These are phyloP conservation scores for Phyllotis vaccarum DNA, from an alignment of 2,797 vertebrate species.

Conservation along the genomic window DNA sequence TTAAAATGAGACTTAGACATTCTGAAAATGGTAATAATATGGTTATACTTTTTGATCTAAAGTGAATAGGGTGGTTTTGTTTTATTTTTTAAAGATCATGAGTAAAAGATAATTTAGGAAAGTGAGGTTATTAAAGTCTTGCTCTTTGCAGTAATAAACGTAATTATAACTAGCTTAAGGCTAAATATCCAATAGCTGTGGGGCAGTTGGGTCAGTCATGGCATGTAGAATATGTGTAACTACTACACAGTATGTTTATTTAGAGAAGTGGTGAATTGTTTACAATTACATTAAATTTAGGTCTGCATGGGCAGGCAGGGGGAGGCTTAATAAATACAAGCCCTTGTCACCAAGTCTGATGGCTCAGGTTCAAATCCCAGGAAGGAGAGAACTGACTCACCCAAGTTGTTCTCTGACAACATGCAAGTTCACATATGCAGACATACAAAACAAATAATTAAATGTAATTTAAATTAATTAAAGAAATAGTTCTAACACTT, in stretches of 20 bases:
- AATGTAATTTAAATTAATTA: not conserved
- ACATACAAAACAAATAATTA: not conserved
- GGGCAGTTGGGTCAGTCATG: not conserved
- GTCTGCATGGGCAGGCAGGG: not conserved
- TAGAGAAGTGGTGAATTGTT: conserved; percentile 33
- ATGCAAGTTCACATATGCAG: not conserved
- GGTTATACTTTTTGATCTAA: conserved; percentile 30
- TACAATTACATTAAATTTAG: not conserved
- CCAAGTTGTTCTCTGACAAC: not conserved
- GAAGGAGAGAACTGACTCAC: not conserved
- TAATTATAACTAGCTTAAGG: conserved; percentile 14
- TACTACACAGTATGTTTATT: not conserved
- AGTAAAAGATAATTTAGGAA: not conserved
- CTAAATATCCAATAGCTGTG: not conserved
- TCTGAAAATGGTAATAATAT: not conserved
- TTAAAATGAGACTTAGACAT: not conserved
- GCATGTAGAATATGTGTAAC: not conserved
- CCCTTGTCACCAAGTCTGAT: not conserved
- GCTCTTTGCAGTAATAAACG: conserved; percentile 6
- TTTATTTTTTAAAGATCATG: not conserved
- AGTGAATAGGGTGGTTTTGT: not conserved
- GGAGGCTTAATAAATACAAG: not conserved
- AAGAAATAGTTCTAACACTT: not conserved
- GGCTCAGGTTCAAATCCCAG: not conserved
- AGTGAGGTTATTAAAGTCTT: not conserved